Percentiles rank a stretch among this genome's conserved stretches.
These are phyloP conservation scores for Euplagia quadripunctaria DNA, from an alignment of 2,888 invertebrate species.

Conservation along the genomic window DNA sequence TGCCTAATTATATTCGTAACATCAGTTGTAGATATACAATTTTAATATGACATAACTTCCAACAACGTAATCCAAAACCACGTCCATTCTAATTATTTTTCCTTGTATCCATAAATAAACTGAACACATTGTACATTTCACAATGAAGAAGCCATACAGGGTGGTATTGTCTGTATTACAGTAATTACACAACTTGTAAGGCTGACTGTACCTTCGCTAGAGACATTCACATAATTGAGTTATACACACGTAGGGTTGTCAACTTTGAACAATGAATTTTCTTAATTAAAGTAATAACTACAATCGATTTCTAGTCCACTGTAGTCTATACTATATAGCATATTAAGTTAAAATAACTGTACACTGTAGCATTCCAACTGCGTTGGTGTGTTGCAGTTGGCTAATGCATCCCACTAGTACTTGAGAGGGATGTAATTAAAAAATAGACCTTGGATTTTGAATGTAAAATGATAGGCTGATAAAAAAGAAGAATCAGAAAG, in stretches of 20 bases:
- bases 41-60: background rate
- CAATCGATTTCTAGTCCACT: background rate
- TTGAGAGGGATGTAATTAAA: too few species aligned
- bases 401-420: too few species aligned
- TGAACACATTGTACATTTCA: background rate
- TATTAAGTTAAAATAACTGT: too few species aligned
- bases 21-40: background rate
- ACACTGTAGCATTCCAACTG: too few species aligned
- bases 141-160: slow-evolving; percentile 29
- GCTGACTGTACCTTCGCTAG: slow-evolving; percentile 21
- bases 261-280: background rate
- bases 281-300: too few species aligned
- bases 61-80: background rate
- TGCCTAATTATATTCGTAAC: too few species aligned
- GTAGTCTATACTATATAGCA: too few species aligned
- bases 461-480: too few species aligned
- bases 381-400: too few species aligned
- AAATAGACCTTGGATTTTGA: too few species aligned
- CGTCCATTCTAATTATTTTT: background rate
- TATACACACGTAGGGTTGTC: slow-evolving; percentile 24
- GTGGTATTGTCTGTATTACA: slow-evolving; percentile 19
- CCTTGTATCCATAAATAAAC: background rate
- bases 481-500: too few species aligned
- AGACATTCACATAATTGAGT: slow-evolving; percentile 39
- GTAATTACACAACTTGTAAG: slow-evolving; percentile 35